Evolutionary conservation across 2,113 vertebrate species (phyloP), one percentile per base, ranked within the genome.

Genomic region (Chlorodrepanis virens): DNA sequence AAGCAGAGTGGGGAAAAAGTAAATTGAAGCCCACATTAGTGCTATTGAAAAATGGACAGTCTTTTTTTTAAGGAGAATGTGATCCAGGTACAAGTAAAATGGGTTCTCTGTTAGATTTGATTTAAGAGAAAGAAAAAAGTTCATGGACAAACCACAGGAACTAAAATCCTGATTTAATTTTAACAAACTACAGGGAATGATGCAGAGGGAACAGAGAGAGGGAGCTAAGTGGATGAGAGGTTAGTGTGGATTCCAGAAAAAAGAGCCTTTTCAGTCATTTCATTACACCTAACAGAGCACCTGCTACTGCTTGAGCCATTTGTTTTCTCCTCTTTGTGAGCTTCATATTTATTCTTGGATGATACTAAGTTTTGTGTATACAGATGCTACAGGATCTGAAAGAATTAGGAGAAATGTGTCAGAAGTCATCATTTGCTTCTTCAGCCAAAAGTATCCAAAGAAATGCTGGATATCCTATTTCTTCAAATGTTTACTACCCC

Each of bases 101-200:
- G 37, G 92, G 29, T 91, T 91, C 81, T 92, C 75, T 94, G 19
- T 93, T 96, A 53, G 40, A 87, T 45, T 88, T 84, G 45, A 78
- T 90, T 94, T 91, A 89, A 85, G 47, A 79, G 39, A 29, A 75
- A 50, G 64, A 61, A 57, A 31, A 74, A 84, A 61, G 16, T 5
- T 74, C 68, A 35, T 39, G 33, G 68, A 57, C 3, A 87, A 93
- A 61, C 40, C 28, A 69, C 54, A 71, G 60, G 24, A 93, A 93
- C 72, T 94, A 97, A 84, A 74, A 29, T 20, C 71, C 39, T 49
- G 22, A 79, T 92, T 92, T 95, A 95, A 87, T 89, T 94, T 74
- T 71, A 85, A 90, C 74, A 71, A 69, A 67, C 9, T 69, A 29
- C 27, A 92, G 37, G 37, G 93, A 85, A 82, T 69, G 44, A 35